phyloP scores from a whole-genome alignment of 2,113 vertebrate genomes.

The Bothrops jararaca region DNA sequence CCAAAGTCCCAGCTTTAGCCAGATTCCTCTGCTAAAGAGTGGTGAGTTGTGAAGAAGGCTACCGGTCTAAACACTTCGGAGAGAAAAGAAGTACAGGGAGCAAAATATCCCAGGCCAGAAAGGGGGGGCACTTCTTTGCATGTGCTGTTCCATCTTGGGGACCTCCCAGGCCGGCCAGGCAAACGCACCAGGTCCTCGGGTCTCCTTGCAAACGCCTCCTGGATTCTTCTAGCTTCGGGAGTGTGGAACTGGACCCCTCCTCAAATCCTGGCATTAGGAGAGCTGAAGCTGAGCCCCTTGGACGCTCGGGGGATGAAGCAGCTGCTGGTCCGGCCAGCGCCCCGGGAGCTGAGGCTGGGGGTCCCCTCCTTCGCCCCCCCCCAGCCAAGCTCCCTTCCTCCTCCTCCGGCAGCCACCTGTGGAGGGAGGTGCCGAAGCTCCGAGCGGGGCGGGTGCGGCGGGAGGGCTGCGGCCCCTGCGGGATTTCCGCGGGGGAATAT shows the following conservation, averaged over 20 bases:
- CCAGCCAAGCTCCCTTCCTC: neutral
- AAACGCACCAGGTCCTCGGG: too few species aligned
- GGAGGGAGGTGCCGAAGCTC: neutral
- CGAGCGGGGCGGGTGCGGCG: too few species aligned
- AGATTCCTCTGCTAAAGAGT: neutral
- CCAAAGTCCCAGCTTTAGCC: neutral
- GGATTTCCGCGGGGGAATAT: neutral
- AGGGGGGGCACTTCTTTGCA: neutral
- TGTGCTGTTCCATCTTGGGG: neutral
- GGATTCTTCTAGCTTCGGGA: neutral
- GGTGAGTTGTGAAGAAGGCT: neutral
- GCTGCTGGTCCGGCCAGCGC: neutral
- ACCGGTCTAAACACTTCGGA: neutral
- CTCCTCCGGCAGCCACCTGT: neutral
- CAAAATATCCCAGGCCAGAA: neutral
- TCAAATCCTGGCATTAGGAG: fast-evolving
- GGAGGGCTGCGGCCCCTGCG: neutral
- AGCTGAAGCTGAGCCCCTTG: neutral
- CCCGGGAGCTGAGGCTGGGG: neutral
- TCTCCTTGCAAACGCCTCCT: neutral
- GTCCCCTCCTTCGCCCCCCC: neutral
- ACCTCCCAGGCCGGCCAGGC: neutral
- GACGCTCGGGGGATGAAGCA: neutral
- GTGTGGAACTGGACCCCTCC: neutral
- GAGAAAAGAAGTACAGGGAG: neutral